phyloP scores from a whole-genome alignment of 2,797 vertebrate species.

The Fistularia commersonii region DNA sequence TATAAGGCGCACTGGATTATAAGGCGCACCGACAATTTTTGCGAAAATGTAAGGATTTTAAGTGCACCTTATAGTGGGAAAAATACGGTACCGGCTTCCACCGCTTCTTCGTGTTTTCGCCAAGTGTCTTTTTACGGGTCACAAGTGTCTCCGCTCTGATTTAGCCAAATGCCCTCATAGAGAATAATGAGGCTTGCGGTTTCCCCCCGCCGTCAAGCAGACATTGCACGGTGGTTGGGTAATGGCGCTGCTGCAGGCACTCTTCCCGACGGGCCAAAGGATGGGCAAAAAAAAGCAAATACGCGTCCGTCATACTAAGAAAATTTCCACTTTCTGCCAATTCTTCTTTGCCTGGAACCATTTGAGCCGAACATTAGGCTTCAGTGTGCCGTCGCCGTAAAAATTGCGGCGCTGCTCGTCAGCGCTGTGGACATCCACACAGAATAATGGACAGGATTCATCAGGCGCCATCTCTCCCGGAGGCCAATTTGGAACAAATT shows the following conservation, averaged over 20 bases:
- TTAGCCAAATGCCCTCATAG: slow-evolving; percentile 62
- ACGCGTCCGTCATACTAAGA: no score
- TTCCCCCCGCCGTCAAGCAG: slow-evolving; percentile 50
- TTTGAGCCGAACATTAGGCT: no score
- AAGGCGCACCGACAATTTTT: no score
- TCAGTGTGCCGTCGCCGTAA: no score
- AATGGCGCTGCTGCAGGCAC: slow-evolving; percentile 13
- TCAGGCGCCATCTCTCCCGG: slow-evolving; percentile 15
- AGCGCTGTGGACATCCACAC: slow-evolving; percentile 7
- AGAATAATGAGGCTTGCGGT: slow-evolving; percentile 68
- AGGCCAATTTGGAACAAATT: slow-evolving; percentile 36
- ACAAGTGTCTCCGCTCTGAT: slow-evolving; percentile 60
- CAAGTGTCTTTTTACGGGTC: slow-evolving; percentile 62
- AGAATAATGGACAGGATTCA: slow-evolving; percentile 15
- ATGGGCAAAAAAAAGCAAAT: slow-evolving; percentile 4
- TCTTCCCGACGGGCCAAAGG: slow-evolving; percentile 15
- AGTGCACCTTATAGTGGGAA: no score
- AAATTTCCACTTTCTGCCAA: no score
- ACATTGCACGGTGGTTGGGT: slow-evolving; percentile 25
- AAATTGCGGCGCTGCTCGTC: neutral
- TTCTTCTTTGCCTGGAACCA: no score
- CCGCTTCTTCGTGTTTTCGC: slow-evolving; percentile 58
- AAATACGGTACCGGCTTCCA: slow-evolving; percentile 22
- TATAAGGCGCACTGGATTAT: no score
- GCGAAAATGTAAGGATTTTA: no score